Percentiles rank a stretch among this genome's conserved stretches.
Evolutionary conservation across 2,797 vertebrate genomes (phyloP).

Genomic region (Geotrypetes seraphini): DNA sequence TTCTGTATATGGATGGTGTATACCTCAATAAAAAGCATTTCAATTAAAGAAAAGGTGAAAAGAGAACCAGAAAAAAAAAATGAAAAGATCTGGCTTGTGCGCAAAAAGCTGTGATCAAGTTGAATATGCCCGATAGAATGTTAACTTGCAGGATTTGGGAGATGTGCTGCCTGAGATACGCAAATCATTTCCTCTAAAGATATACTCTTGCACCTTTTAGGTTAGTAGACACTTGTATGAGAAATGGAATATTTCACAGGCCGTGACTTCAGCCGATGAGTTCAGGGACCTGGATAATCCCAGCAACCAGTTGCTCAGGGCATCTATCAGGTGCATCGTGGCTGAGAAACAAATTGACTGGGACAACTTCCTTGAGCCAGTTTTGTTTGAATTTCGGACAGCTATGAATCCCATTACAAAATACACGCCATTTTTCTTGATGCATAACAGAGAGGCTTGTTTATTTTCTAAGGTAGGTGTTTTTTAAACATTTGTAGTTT

Average conservation of each 20-base stretch:
- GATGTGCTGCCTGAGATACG: too few relatives aligned
- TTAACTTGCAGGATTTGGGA: too few relatives aligned
- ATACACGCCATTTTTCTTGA: slow-evolving; percentile 74
- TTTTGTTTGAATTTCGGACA: slow-evolving; percentile 70
- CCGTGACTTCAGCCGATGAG: slow-evolving; percentile 55
- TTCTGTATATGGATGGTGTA: too few relatives aligned
- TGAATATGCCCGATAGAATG: too few relatives aligned
- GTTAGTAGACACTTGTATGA: slow-evolving; percentile 62
- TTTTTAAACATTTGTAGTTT: too few relatives aligned
- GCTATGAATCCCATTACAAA: slow-evolving; percentile 66
- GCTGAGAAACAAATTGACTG: slow-evolving; percentile 63
- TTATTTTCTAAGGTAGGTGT: slow-evolving; percentile 48
- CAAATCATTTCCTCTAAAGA: neutral
- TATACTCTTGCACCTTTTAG: slow-evolving; percentile 31
- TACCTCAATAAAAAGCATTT: too few relatives aligned
- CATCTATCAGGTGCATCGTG: slow-evolving; percentile 63
- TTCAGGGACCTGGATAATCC: slow-evolving; percentile 48
- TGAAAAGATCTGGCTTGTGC: too few relatives aligned
- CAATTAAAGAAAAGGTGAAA: too few relatives aligned
- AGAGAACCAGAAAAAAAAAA: too few relatives aligned
- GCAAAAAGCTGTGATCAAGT: too few relatives aligned
- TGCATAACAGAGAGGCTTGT: slow-evolving; percentile 73
- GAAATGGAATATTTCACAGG: slow-evolving; percentile 67
- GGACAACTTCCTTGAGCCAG: slow-evolving; percentile 70
- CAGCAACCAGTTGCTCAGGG: slow-evolving; percentile 48